Conservation (phyloP, 2,888 invertebrate genomes). For the Zaprionus lineosus region DNA sequence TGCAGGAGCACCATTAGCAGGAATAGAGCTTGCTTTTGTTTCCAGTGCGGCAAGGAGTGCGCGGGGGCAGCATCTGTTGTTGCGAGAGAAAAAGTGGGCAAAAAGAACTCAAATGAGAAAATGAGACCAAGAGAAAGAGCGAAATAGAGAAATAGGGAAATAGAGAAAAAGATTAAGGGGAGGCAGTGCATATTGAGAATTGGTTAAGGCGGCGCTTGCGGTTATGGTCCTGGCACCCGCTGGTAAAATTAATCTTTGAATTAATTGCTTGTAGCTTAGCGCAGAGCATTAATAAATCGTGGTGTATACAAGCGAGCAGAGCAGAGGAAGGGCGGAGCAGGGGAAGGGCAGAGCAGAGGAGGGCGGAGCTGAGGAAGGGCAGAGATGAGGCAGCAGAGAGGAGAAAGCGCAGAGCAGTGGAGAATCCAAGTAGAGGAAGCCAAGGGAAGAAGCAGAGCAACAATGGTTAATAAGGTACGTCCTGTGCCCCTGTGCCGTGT, state of each 20-base stretch:
- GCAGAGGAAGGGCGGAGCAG: conserved; percentile 26
- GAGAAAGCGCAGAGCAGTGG: conserved; percentile 26
- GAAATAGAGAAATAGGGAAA: conserved; percentile 8
- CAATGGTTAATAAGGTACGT: conserved; percentile 57
- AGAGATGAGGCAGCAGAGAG: conserved; percentile 34
- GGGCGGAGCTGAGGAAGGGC: too few species aligned
- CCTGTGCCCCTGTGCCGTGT: conserved; percentile 21
- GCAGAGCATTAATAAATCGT: conserved; percentile 77
- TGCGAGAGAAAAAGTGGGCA: conserved; percentile 9
- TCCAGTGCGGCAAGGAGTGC: conserved; percentile 23
- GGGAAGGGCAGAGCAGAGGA: too few species aligned
- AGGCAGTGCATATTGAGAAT: conserved; percentile 46
- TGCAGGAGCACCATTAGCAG: conserved; percentile 39
- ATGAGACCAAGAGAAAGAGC: too few species aligned
- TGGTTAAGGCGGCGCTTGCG: conserved; percentile 24
- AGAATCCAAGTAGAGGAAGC: too few species aligned
- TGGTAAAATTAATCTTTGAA: conserved; percentile 80
- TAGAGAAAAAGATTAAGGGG: conserved; percentile 1
- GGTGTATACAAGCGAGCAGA: conserved; percentile 34
- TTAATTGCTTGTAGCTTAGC: conserved; percentile 80
- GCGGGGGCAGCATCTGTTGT: conserved; percentile 46
- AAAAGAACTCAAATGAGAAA: too few species aligned
- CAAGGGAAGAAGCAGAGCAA: conserved; percentile 29
- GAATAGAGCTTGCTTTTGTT: conserved; percentile 27
- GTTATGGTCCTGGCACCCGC: conserved; percentile 60